Conservation (phyloP, 2,888 invertebrate species). For the Ptychoptera albimana region DNA sequence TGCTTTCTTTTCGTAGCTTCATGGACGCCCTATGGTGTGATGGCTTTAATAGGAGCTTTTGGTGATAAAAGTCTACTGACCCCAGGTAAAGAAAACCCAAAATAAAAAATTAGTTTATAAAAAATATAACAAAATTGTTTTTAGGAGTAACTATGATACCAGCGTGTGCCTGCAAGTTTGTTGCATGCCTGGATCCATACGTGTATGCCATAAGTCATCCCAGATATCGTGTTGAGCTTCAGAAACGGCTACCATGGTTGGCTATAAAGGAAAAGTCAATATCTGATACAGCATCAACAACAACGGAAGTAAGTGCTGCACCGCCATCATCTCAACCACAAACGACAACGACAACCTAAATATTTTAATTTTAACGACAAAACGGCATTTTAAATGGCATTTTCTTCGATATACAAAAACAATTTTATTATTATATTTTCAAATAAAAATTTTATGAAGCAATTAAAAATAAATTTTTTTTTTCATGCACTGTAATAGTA, state of each 20-base stretch:
- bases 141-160: slow-evolving; percentile 62
- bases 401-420: too few species aligned
- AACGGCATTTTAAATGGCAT: too few species aligned
- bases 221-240: slow-evolving; percentile 64
- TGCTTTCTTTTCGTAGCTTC: slow-evolving; percentile 72
- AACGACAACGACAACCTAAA: slow-evolving; percentile 23
- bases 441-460: too few species aligned
- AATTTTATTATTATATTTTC: too few species aligned
- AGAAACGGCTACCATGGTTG: slow-evolving; percentile 60
- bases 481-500: too few species aligned
- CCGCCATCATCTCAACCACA: slow-evolving; percentile 27
- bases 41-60: slow-evolving; percentile 66
- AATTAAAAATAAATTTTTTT: too few species aligned
- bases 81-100: slow-evolving; percentile 26
- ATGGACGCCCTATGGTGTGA: slow-evolving; percentile 82
- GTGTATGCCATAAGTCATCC: slow-evolving; percentile 86
- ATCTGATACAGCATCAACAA: slow-evolving; percentile 39
- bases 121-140: too few species aligned
- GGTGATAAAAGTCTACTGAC: slow-evolving; percentile 58
- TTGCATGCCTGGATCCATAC: slow-evolving; percentile 85
- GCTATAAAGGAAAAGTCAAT: slow-evolving; percentile 46
- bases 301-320: slow-evolving; percentile 26
- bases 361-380: not conserved
- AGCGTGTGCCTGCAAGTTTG: slow-evolving; percentile 70
- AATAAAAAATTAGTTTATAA: too few species aligned